Percentiles rank a stretch among this genome's conserved stretches.
Conservation (phyloP, 2,888 invertebrate species). For the Tetramorium bicarinatum region DNA sequence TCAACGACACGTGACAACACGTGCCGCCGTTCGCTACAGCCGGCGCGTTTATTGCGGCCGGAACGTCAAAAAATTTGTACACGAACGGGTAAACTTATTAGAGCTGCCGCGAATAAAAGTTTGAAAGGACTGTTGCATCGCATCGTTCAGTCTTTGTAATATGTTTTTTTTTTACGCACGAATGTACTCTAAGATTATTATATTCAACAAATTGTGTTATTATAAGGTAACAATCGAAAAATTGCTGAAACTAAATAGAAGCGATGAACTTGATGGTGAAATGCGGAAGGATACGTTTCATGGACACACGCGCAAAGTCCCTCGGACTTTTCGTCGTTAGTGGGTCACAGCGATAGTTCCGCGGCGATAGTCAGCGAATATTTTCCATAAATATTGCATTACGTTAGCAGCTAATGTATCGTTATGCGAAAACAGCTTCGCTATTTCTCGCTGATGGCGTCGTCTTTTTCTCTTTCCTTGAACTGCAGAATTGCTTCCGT, state of each 20-base stretch:
- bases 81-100: slow-evolving; percentile 44
- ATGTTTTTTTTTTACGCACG: background rate
- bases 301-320: background rate
- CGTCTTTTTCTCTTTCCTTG: background rate
- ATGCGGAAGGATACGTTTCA: slow-evolving; percentile 56
- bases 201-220: background rate
- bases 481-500: slow-evolving; percentile 16
- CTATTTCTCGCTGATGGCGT: slow-evolving; percentile 4
- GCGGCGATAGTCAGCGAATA: slow-evolving; percentile 28
- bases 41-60: slow-evolving; percentile 58
- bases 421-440: slow-evolving; percentile 23
- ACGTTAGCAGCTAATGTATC: slow-evolving; percentile 23
- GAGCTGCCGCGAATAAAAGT: slow-evolving; percentile 3
- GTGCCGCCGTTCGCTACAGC: slow-evolving; percentile 73
- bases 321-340: slow-evolving; percentile 6
- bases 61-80: slow-evolving; percentile 55
- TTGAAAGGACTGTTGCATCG: background rate
- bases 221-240: background rate
- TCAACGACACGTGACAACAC: slow-evolving; percentile 84
- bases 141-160: background rate
- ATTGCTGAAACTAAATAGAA: slow-evolving; percentile 23
- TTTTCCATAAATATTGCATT: slow-evolving; percentile 47
- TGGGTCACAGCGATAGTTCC: slow-evolving; percentile 32
- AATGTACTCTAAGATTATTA: background rate
- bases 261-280: slow-evolving; percentile 58